Evolutionary conservation across 2,888 invertebrate genomes (phyloP).

Genomic region (Stenodera caucasica): DNA sequence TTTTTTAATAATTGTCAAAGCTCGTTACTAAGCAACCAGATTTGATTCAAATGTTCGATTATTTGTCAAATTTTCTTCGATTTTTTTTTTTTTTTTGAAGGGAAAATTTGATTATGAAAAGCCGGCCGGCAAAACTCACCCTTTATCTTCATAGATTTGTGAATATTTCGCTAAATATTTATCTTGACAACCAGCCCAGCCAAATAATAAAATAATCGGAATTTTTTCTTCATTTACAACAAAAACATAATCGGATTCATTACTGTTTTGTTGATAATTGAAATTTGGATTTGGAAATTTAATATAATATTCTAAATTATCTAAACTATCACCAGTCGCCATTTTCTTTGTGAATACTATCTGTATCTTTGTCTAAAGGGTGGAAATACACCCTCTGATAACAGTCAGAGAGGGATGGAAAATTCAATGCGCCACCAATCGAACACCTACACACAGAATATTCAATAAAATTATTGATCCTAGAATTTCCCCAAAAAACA

Average conservation of each 20-base stretch:
- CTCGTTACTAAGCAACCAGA: too few relatives aligned
- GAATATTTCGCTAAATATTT: conserved; percentile 77
- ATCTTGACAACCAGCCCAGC: conserved; percentile 81
- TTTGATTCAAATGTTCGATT: too few relatives aligned
- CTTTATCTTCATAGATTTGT: conserved; percentile 73
- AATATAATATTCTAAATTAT: conserved; percentile 65
- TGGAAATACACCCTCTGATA: neutral
- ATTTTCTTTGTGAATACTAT: too few relatives aligned
- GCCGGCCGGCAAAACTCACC: conserved; percentile 57
- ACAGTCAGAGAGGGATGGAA: neutral
- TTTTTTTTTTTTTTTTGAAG: too few relatives aligned
- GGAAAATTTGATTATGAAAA: conserved; percentile 12
- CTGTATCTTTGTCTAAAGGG: too few relatives aligned
- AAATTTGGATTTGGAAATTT: conserved; percentile 63
- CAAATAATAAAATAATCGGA: conserved; percentile 72
- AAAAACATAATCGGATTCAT: conserved; percentile 59
- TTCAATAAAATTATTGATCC: too few relatives aligned
- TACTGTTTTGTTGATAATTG: conserved; percentile 48
- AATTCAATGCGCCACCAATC: neutral
- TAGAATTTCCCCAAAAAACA: too few relatives aligned
- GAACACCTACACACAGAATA: too few relatives aligned
- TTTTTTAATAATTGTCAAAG: too few relatives aligned
- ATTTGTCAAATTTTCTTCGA: too few relatives aligned
- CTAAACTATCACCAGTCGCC: conserved; percentile 38
- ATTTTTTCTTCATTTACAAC: conserved; percentile 64